A percentile compares a stretch with the other conserved stretches of the same genome.
Conservation (phyloP, 2,888 invertebrate genomes). For the Nebria salina region DNA sequence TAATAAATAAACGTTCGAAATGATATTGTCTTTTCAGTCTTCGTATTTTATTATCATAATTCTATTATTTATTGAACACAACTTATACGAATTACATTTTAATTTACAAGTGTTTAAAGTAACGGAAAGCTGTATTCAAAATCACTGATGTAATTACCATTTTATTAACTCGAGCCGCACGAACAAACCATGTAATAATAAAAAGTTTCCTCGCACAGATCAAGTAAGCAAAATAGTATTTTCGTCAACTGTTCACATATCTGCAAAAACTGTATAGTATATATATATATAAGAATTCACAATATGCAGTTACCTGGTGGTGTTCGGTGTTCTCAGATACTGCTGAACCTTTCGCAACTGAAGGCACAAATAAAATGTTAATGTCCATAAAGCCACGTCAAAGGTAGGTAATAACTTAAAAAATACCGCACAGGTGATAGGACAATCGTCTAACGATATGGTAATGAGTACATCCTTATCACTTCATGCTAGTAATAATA, state of each 20-base stretch:
- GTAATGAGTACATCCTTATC: slow-evolving; percentile 42
- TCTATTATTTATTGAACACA: no score
- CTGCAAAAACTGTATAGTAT: neutral
- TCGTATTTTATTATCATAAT: no score
- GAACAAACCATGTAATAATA: slow-evolving; percentile 27
- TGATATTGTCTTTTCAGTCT: neutral
- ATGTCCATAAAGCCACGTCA: slow-evolving; percentile 31
- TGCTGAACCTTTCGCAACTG: slow-evolving; percentile 4
- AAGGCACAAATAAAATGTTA: slow-evolving; percentile 23
- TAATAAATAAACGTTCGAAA: slow-evolving; percentile 46
- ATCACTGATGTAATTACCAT: neutral
- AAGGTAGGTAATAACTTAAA: slow-evolving; percentile 31
- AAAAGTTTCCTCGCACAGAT: slow-evolving; percentile 38
- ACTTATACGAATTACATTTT: no score
- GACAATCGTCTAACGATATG: slow-evolving; percentile 32
- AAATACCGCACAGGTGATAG: slow-evolving; percentile 36
- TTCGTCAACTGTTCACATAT: neutral
- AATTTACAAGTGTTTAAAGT: no score
- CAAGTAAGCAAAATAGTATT: slow-evolving; percentile 29
- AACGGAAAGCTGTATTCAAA: neutral
- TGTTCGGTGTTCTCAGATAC: neutral
- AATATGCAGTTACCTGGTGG: slow-evolving; percentile 12
- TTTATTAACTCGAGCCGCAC: slow-evolving; percentile 43
- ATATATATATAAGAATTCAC: neutral
- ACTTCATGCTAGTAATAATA: slow-evolving; percentile 20